Conservation (phyloP, 1,140 invertebrate species). For the Meloidogyne floridensis region DNA sequence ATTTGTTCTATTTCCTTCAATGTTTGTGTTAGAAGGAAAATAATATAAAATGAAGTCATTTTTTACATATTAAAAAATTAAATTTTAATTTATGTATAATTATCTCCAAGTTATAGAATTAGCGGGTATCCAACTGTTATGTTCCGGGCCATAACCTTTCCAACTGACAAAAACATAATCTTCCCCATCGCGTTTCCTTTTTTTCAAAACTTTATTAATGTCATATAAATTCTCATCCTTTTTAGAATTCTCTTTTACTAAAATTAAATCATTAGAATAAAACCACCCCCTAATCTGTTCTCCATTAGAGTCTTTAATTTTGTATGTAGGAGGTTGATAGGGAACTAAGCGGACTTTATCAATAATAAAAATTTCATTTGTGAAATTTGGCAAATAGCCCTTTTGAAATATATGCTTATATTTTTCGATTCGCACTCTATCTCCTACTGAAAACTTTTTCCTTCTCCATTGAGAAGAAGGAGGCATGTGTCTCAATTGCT, state of each 20-base stretch:
- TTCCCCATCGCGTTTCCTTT: neutral
- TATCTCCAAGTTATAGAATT: constrained; percentile 17
- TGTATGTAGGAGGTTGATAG: too few relatives aligned
- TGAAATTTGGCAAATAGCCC: too few relatives aligned
- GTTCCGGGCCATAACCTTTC: neutral
- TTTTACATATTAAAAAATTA: too few relatives aligned
- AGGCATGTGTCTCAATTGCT: constrained; percentile 22
- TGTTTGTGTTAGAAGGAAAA: too few relatives aligned
- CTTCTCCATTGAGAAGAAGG: constrained; percentile 28
- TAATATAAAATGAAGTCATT: too few relatives aligned
- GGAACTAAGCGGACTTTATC: too few relatives aligned
- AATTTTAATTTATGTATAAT: neutral
- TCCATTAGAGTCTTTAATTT: too few relatives aligned
- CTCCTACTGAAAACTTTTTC: neutral
- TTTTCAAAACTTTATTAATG: constrained; percentile 11
- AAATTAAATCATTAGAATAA: constrained; percentile 33
- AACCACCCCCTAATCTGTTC: constrained; percentile 24
- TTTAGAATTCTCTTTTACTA: constrained; percentile 37
- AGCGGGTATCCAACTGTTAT: constrained; percentile 20
- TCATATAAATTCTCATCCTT: constrained; percentile 22
- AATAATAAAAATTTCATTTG: too few relatives aligned
- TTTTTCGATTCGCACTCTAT: too few relatives aligned
- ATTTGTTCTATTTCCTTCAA: too few relatives aligned
- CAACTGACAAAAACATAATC: constrained; percentile 3
- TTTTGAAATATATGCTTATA: too few relatives aligned